Base-by-base conservation (phyloP, 2,888 invertebrate species). In the Sceliomorpha sp. region DNA sequence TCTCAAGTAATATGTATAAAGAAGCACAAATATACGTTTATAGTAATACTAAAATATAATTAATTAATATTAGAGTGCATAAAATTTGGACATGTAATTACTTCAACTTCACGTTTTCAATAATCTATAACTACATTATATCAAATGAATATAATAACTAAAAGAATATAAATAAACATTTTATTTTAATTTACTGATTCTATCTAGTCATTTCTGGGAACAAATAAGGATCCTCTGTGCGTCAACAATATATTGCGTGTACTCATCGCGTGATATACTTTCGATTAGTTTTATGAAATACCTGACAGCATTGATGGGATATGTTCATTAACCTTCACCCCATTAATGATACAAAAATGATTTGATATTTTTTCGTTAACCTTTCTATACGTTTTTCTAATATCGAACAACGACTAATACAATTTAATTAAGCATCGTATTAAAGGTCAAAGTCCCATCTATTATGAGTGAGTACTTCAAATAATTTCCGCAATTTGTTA, bases 261-360 rank as follows among this genome's bases (percentile, higher is more conserved):
- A 64, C 56, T 59, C 51, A 71, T 81, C 72, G 85, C 86, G 85
- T 86, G 86, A 80, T 81, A 75, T 68, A 58, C 74, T 70, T 62
- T 69, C 74, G 78, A 84, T 85, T 80, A 81, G 78, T 82, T 84
- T 81, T 78, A 78, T 76, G 82, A 40, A 81, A 81, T 82, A 86
- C 83, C 77, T 75, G 72, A 67, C 78, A 79, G 75, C 80, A 85
- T 86, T 75, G 84, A 85, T 75, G 79, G 79, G 76, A 76, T 68
- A 70, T 79, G 80, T 85, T 86, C 82, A 85, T 87, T 85, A 85
- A 80, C 78, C 80, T 80, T 39, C 44, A 24, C 20, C 32, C 55
- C 34, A 63, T 58, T 37, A 53, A 44, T 76, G 73, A 68, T 48
- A 53, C 55, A 70, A 68, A 76, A 70, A 71, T 71, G 76, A 72